Base-by-base conservation (phyloP, 2,888 invertebrate genomes). In the Drosophila affinis region DNA sequence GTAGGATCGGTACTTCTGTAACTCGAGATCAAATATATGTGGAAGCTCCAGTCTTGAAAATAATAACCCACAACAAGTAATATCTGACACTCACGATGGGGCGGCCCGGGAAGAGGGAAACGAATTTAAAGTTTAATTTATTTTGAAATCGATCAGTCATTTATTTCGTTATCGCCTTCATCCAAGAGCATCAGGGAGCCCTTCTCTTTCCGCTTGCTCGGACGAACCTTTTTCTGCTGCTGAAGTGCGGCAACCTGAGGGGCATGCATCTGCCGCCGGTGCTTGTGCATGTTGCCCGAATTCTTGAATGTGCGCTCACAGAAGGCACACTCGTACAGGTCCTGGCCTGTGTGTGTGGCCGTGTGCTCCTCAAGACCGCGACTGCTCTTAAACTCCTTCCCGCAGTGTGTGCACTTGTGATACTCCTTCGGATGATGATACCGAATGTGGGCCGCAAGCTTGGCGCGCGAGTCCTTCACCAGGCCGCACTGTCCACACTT, bases 201-300 rank as follows among this genome's bases (percentile, higher is more conserved):
- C 46, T 64, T 64, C 14, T 57, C 72, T 44, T 72, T 72, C 0
- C 72, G 72, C 51, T 72, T 72, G 45, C 72, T 72, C 47, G 72
- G 72, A 24, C 65, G 58, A 27, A 72, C 48, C 27, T 64, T 72
- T 46, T 59, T 72, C 27, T 72, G 72, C 55, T 72, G 65, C 44
- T 72, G 72, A 17, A 72, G 65, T 12, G 58, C 87, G 14, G 72
- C 72, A 44, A 72, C 72, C 39, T 71, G 63, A 44, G 59, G 65
- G 0, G 84, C 81, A 75, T 91, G 91, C 32, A 79, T 77, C 59
- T 89, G 88, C 44, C 90, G 90, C 9, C 88, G 79, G 76, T 91
- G 91, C n/a, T 89, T 85, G 76, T 91, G 89, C 86, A 91, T 88
- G 73, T 91, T 91, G 1, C 89, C 89, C 72, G 84, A 85, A 9